phyloP scores from a whole-genome alignment of 2,113 vertebrate genomes.

The Muscicapa adusta region DNA sequence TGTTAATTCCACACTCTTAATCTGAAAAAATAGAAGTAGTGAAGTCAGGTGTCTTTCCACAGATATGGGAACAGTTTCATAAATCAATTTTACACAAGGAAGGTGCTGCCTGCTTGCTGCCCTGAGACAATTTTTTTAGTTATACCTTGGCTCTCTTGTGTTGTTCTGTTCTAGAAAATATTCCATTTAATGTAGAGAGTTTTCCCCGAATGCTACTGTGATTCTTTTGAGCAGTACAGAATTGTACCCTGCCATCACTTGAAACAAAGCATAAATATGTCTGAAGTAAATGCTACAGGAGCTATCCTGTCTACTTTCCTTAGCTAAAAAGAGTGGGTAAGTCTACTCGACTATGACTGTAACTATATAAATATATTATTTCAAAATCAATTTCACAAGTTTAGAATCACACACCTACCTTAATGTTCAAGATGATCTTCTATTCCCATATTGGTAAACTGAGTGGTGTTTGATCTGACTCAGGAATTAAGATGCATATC shows the following conservation, averaged over 20 bases:
- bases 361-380: background rate
- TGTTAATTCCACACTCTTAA: background rate
- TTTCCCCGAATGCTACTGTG: background rate
- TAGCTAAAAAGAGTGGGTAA: background rate
- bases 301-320: rapidly evolving
- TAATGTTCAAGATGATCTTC: background rate
- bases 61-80: background rate
- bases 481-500: background rate
- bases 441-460: background rate
- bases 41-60: background rate
- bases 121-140: background rate
- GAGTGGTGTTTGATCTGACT: background rate
- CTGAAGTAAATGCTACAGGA: background rate
- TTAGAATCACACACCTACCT: background rate
- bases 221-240: background rate
- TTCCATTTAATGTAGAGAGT: background rate
- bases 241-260: background rate
- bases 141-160: background rate
- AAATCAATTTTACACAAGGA: background rate
- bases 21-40: background rate
- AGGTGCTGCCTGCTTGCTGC: background rate
- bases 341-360: background rate
- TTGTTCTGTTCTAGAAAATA: background rate
- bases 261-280: background rate
- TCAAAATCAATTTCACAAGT: background rate